phyloP scores from a whole-genome alignment of 2,797 vertebrate species.

The Amniataba percoides region DNA sequence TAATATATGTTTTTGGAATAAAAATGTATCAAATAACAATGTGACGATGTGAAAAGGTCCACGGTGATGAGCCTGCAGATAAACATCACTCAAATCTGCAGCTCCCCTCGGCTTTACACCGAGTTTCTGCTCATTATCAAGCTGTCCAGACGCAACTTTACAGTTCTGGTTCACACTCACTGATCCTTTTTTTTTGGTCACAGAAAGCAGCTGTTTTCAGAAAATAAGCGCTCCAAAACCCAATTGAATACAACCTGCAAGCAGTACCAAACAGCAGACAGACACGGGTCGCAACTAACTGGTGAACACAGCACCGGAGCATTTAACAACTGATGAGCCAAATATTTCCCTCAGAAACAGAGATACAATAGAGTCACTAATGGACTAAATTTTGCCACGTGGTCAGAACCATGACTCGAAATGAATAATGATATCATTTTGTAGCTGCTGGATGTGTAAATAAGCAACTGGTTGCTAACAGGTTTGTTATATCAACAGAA shows the following conservation, averaged over 20 bases:
- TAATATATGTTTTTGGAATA: not conserved
- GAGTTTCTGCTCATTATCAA: not conserved
- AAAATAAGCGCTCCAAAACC: not conserved
- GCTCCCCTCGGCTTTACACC: not conserved
- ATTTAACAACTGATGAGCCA: not conserved
- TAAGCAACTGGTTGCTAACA: no score
- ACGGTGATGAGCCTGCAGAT: not conserved
- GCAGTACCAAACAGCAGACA: not conserved
- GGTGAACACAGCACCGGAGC: not conserved
- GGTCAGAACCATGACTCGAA: no score
- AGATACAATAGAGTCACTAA: not conserved
- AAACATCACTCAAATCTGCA: not conserved
- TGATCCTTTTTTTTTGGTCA: no score
- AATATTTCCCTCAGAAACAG: conserved; percentile 5
- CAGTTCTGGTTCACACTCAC: not conserved
- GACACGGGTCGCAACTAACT: not conserved
- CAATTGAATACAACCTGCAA: not conserved
- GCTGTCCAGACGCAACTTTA: not conserved
- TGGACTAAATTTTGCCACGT: no score
- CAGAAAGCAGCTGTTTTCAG: no score
- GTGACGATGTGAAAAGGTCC: not conserved
- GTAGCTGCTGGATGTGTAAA: no score
- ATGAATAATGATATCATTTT: no score
- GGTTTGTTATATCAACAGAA: no score
- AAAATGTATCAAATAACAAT: not conserved